Evolutionary conservation across 2,113 vertebrate genomes (phyloP).

Genomic region (Equus przewalskii): DNA sequence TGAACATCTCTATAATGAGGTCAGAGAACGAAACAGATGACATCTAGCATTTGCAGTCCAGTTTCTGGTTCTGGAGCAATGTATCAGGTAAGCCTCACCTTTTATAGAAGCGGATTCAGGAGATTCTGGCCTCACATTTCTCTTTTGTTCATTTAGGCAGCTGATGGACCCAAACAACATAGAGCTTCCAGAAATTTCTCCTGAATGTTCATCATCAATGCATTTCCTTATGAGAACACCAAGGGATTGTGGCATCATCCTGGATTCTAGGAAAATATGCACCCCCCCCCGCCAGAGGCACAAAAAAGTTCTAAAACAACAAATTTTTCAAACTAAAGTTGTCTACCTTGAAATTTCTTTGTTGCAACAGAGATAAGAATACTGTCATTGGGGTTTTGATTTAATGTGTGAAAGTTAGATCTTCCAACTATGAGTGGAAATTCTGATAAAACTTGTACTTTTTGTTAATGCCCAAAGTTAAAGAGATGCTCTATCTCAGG

Average conservation of each 20-base stretch:
- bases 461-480: neutral
- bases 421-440: neutral
- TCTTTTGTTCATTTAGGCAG: neutral
- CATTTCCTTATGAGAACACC: neutral
- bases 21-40: neutral
- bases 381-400: neutral
- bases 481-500: neutral
- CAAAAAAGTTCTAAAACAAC: neutral
- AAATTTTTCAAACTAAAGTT: slow-evolving; percentile 24
- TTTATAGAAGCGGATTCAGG: neutral
- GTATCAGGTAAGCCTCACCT: neutral
- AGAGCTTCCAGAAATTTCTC: neutral
- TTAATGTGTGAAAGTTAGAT: slow-evolving; percentile 2
- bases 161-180: neutral
- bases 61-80: neutral
- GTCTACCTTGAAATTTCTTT: slow-evolving; percentile 19
- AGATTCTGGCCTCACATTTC: neutral
- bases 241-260: neutral
- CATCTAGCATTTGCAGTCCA: neutral
- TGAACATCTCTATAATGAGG: neutral
- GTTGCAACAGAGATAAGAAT: neutral
- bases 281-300: neutral
- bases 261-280: slow-evolving; percentile 23
- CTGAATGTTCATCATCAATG: neutral
- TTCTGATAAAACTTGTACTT: neutral